phyloP scores from a whole-genome alignment of 2,888 invertebrate genomes.

The Patella ulyssiponensis region DNA sequence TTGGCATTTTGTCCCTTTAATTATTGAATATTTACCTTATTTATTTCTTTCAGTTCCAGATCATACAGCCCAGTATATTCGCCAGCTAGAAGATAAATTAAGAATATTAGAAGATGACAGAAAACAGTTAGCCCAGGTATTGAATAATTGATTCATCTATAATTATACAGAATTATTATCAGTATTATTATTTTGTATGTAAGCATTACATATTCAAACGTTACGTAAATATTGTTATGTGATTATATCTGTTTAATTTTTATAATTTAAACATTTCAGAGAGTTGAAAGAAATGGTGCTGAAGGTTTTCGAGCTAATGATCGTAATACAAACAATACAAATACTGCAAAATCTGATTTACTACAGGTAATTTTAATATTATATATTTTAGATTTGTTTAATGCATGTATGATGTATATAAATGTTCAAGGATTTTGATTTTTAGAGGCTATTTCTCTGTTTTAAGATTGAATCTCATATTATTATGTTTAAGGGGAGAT shows the following conservation, averaged over 20 bases:
- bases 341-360: not conserved
- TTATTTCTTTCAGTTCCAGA: slow-evolving; percentile 74
- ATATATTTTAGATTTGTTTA: no score
- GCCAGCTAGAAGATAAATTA: slow-evolving; percentile 89
- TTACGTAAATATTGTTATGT: not conserved
- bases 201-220: not conserved
- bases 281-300: slow-evolving; percentile 42
- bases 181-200: not conserved
- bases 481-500: no score
- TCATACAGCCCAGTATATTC: slow-evolving; percentile 92
- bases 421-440: no score
- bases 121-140: slow-evolving; percentile 50
- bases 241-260: not conserved
- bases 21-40: not conserved
- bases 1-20: not conserved
- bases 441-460: no score
- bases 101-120: slow-evolving; percentile 76
- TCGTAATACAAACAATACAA: slow-evolving; percentile 3
- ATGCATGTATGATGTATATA: no score
- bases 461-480: no score
- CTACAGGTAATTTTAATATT: not conserved
- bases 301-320: slow-evolving; percentile 41
- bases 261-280: slow-evolving; percentile 32
- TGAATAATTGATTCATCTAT: no score
- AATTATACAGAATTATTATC: no score